Base-by-base conservation (phyloP, 2,888 invertebrate species). In the Brachypalpus laphriformis region DNA sequence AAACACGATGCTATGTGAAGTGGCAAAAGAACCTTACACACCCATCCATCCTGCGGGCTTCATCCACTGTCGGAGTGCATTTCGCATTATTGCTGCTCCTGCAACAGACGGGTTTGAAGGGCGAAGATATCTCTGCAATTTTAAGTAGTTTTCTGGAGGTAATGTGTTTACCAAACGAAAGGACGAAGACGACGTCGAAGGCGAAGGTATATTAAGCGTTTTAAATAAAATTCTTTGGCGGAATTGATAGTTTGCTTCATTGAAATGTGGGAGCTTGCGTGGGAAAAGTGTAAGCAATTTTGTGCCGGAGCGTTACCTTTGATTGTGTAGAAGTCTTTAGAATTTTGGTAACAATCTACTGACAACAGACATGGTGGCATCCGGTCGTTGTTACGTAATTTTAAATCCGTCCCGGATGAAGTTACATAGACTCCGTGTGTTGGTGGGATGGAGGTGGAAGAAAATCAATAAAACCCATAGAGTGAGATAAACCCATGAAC, bases 101-200 rank as follows among this genome's bases (percentile, higher is more conserved):
- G 71, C 71, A 78, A 47, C 28, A 47, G 61, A 56, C 66, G 63
- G 63, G 16, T 76, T 54, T 34, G 34, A 65, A 56, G 54, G 74
- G 68, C 28, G 34, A 56, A 11, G 28, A 37, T 80, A 74, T 68
- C 56, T 80, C 37, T 70, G 83, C 80, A 83, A 83, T 83, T 80
- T 80, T 83, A 83, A 83, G 83, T 70, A 83, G 80, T 80, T 75
- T 83, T 83, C 83, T 83, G 74, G 40, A 70, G 83, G 70, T 80
- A 75, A 82, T 63, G 83, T 83, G 74, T 83, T 83, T 83, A 82
- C 81, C 56, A 47, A 71, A 34, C 28, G 25, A 22, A 16, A 71
- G 70, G 31, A 5, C 6, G 31, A 31, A 5, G 31, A 31, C 6
- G 31, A 31, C 8, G 31, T 1, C 31, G 11, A 40, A 22, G 45